Conservation (phyloP, 2,888 invertebrate species). For the Trachelus stipa region DNA sequence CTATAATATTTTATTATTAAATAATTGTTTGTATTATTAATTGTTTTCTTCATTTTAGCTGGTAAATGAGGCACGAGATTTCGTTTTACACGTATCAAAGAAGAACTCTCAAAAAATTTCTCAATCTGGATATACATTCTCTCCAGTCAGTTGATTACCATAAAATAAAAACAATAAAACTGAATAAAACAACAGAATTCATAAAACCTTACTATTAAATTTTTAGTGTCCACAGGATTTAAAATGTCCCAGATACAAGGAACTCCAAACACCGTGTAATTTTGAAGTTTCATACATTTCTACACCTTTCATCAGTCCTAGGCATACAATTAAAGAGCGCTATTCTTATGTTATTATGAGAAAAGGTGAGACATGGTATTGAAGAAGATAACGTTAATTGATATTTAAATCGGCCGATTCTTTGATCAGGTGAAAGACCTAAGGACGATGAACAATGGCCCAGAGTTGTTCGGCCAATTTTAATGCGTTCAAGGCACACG, state of each 20-base stretch:
- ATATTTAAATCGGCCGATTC: neutral
- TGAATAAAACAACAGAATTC: neutral
- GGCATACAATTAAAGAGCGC: slow-evolving; percentile 69
- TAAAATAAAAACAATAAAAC: neutral
- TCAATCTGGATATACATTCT: slow-evolving; percentile 74
- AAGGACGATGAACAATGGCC: slow-evolving; percentile 78
- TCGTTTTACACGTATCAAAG: slow-evolving; percentile 73
- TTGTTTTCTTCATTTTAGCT: slow-evolving; percentile 59
- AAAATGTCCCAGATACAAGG: slow-evolving; percentile 78
- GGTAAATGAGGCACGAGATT: slow-evolving; percentile 87
- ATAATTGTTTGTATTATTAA: slow-evolving; percentile 1
- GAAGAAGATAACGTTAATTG: slow-evolving; percentile 1
- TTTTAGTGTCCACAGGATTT: slow-evolving; percentile 85
- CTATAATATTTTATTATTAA: neutral
- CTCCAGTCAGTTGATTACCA: slow-evolving; percentile 74
- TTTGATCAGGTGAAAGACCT: slow-evolving; percentile 62
- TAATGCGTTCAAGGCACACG: slow-evolving; percentile 77
- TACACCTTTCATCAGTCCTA: slow-evolving; percentile 68
- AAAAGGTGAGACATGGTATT: slow-evolving; percentile 71
- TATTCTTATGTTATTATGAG: slow-evolving; percentile 86
- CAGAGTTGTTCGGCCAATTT: slow-evolving; percentile 79
- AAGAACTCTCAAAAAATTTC: slow-evolving; percentile 49
- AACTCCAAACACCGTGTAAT: slow-evolving; percentile 81
- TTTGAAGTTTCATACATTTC: slow-evolving; percentile 76
- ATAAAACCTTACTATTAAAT: slow-evolving; percentile 11